Conservation (phyloP, 2,113 vertebrate genomes). For the Cyphomyrus plagiostoma region DNA sequence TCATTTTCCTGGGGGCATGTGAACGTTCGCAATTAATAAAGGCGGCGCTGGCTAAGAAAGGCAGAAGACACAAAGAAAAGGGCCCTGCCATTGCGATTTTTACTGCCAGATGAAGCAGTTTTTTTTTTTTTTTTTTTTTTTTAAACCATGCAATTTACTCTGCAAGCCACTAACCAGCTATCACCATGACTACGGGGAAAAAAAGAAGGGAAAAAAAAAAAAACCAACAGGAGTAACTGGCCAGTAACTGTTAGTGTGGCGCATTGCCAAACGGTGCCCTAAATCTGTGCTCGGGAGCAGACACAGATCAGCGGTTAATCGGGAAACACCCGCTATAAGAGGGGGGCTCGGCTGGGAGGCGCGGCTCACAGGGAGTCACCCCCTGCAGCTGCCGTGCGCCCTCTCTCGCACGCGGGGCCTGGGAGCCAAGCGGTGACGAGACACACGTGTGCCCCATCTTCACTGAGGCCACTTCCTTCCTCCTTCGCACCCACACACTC, state of each 20-base stretch:
- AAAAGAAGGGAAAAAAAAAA: not conserved
- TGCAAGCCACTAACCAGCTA: constrained; percentile 12
- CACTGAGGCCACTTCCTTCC: not conserved
- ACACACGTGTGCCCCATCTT: not conserved
- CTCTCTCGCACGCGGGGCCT: not conserved
- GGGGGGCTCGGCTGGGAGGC: not conserved
- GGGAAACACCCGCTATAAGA: not conserved
- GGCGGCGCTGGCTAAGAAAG: not conserved
- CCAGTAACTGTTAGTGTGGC: not conserved
- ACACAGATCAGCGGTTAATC: not conserved
- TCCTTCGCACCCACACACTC: not conserved
- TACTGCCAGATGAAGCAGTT: not conserved
- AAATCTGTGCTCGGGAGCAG: not conserved
- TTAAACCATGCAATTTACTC: not conserved
- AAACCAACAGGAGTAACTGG: not conserved
- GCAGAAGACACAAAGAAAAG: not conserved
- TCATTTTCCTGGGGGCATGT: not conserved
- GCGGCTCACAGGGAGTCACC: not conserved
- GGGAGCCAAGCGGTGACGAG: not conserved
- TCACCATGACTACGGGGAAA: not conserved
- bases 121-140: not conserved
- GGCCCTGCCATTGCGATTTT: not conserved
- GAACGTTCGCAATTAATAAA: not conserved
- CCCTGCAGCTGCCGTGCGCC: not conserved
- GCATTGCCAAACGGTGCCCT: not conserved